These are phyloP conservation scores for Mohoua ochrocephala DNA, from an alignment of 2,113 vertebrate genomes.

Conservation along the genomic window DNA sequence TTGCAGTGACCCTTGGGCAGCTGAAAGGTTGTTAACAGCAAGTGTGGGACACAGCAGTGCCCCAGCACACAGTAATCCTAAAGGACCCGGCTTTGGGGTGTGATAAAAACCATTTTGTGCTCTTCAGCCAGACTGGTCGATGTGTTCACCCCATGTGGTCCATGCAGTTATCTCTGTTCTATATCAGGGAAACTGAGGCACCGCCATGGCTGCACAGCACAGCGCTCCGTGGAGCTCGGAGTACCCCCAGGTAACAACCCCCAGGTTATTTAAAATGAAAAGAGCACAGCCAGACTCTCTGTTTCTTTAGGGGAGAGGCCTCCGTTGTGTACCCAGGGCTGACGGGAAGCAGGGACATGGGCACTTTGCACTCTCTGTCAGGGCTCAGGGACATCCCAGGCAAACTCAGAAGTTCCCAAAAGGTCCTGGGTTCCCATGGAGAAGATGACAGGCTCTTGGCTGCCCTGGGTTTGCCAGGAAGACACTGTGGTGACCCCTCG, in stretches of 20 bases:
- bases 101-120: background rate
- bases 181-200: background rate
- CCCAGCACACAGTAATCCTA: background rate
- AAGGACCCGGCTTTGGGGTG: background rate
- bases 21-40: background rate
- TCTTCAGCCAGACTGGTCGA: background rate
- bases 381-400: background rate
- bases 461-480: background rate
- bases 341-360: background rate
- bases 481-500: fast-evolving
- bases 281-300: background rate
- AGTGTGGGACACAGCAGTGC: background rate
- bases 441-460: background rate
- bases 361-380: background rate
- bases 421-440: background rate
- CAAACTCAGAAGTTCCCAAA: background rate
- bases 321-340: background rate
- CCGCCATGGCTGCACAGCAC: background rate
- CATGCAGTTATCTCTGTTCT: background rate
- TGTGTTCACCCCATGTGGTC: background rate
- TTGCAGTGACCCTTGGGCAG: background rate
- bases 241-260: background rate
- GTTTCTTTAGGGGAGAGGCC: background rate
- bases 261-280: background rate
- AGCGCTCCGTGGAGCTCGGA: background rate